Evolutionary conservation across 1,140 invertebrate species (phyloP), one percentile per base, ranked within the genome.

Genomic region (Epicauta chinensis): DNA sequence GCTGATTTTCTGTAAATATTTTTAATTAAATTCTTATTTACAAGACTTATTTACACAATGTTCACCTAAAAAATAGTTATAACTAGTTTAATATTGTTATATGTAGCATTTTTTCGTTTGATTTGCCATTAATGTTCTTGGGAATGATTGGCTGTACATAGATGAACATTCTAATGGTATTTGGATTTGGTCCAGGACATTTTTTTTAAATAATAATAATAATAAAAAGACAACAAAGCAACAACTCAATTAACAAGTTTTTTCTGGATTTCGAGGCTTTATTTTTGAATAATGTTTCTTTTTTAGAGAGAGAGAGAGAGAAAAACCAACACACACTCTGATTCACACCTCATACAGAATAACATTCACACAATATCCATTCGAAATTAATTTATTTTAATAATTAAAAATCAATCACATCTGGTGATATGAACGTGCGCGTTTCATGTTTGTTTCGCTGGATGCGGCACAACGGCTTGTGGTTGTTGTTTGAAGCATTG

Each of bases 401-500:
- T n/a, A n/a, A n/a, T n/a, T n/a, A n/a, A n/a, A n/a, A n/a, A n/a
- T n/a, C n/a, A n/a, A n/a, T n/a, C n/a, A n/a, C n/a, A n/a, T n/a
- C 23, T n/a, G 12, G 11, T 34, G 32, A n/a, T n/a, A 12, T 3
- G 10, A 10, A 12, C 29, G 29, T 30, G 29, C 10, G 29, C 10
- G 29, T 30, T 30, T 49, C 55, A 83, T 73, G 80, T 75, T 59
- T 83, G 81, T 63, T 85, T 85, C 3, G n/a, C n/a, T n/a, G 77
- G 78, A 73, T 85, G 82, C 50, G 75, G 63, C 10, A 65, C 63
- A 15, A 66, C 53, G 15, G 66, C 65, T 36, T 77, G 59, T 2
- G 76, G 70, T 17, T 81, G 72, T 16, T 83, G 74, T 61, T 86
- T 85, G 68, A 95, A 92, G 71, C 91, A 94, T 66, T 93, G 91